Conservation (phyloP, 2,113 vertebrate species). For the Caranx ignobilis region DNA sequence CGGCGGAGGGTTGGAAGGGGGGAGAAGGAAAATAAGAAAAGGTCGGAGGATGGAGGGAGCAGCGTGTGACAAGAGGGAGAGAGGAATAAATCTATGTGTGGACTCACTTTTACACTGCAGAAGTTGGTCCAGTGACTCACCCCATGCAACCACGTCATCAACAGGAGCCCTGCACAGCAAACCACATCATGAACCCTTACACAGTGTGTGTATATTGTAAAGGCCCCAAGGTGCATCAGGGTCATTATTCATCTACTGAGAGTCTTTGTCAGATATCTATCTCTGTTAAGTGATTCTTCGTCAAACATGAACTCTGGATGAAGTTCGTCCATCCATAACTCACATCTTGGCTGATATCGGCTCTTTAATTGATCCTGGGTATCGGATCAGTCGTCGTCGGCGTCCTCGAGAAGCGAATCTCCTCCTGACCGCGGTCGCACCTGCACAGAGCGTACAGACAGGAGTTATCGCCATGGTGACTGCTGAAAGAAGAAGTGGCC, state of each 20-base stretch:
- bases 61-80: conserved; percentile 16
- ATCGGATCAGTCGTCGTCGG: background rate
- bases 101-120: conserved; percentile 70
- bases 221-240: background rate
- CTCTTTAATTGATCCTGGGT: conserved; percentile 21
- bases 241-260: background rate
- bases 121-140: conserved; percentile 65
- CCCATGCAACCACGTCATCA: conserved; percentile 52
- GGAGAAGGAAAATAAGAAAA: background rate
- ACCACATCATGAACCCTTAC: background rate
- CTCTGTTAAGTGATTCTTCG: too few species aligned
- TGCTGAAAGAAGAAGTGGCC: too few species aligned
- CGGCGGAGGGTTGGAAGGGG: background rate
- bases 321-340: background rate
- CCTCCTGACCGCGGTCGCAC: background rate
- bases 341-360: conserved; percentile 25
- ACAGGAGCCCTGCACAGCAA: conserved; percentile 62
- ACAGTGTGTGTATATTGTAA: background rate
- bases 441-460: background rate
- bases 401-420: background rate
- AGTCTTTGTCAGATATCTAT: too few species aligned
- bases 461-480: background rate
- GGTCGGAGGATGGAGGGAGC: conserved; percentile 1
- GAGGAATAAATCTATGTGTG: background rate
- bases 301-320: too few species aligned